Conservation (phyloP, 2,888 invertebrate species). For the Neoitamus cyanurus region DNA sequence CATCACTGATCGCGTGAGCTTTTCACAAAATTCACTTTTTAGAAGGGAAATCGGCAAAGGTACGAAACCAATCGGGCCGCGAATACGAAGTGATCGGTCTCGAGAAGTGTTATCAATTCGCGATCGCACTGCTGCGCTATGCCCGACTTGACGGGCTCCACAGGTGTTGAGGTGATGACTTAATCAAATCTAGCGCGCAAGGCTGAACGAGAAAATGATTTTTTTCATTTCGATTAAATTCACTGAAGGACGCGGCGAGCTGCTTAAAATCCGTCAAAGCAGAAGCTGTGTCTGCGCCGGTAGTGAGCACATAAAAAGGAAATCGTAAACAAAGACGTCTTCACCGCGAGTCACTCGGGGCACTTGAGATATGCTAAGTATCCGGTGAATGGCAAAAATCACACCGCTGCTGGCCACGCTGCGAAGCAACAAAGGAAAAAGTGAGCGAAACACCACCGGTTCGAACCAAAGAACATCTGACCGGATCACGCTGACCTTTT, state of each 20-base stretch:
- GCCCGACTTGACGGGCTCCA: neutral
- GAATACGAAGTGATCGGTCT: neutral
- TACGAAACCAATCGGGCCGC: neutral
- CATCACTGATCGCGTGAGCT: neutral
- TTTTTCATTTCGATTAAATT: neutral
- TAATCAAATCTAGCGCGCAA: conserved; percentile 15
- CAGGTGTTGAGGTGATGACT: conserved; percentile 27
- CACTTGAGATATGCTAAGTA: conserved; percentile 20
- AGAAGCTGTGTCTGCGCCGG: conserved; percentile 19
- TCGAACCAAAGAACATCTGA: conserved; percentile 7
- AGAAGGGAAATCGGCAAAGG: neutral
- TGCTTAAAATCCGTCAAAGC: neutral
- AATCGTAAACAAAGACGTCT: conserved; percentile 27
- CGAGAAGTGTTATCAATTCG: neutral
- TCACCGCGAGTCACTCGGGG: neutral
- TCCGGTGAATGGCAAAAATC: conserved; percentile 34
- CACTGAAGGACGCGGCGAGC: conserved; percentile 12
- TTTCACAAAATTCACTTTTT: neutral
- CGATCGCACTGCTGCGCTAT: neutral
- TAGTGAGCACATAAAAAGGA: neutral
- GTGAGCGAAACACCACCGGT: neutral
- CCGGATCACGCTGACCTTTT: conserved; percentile 28
- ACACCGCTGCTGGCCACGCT: neutral
- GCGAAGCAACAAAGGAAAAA: neutral
- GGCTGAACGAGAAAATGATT: neutral